Conservation (phyloP, 2,113 vertebrate species). For the Capreolus pygargus region DNA sequence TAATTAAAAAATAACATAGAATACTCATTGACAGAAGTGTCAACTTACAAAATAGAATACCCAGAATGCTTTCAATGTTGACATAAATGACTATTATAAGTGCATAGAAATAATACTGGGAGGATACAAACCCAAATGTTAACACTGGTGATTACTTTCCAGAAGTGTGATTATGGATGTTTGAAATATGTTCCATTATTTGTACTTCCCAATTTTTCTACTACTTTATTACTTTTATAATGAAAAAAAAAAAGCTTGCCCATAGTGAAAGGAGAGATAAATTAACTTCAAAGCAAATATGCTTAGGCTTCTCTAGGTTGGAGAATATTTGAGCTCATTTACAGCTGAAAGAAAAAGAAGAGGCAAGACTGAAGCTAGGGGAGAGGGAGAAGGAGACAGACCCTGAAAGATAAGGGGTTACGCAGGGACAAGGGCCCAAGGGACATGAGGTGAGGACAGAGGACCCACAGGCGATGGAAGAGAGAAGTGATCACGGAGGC, state of each 20-base stretch:
- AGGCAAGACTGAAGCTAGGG: background rate
- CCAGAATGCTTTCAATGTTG: background rate
- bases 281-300: background rate
- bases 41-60: slow-evolving; percentile 11
- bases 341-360: background rate
- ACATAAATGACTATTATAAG: background rate
- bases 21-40: background rate
- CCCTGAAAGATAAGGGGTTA: background rate
- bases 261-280: background rate
- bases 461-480: background rate
- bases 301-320: background rate
- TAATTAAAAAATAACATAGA: slow-evolving; percentile 3
- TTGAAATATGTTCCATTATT: background rate
- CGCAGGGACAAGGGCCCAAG: background rate
- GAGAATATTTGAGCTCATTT: background rate
- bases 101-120: background rate
- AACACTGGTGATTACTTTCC: background rate
- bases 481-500: background rate
- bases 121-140: background rate
- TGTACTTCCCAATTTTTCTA: background rate
- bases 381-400: background rate
- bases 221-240: background rate
- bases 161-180: background rate
- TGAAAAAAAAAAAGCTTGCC: background rate
- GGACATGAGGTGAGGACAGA: background rate